Evolutionary conservation across 2,113 vertebrate genomes (phyloP), one percentile per base, ranked within the genome.

Genomic region (Sebastes fasciatus): DNA sequence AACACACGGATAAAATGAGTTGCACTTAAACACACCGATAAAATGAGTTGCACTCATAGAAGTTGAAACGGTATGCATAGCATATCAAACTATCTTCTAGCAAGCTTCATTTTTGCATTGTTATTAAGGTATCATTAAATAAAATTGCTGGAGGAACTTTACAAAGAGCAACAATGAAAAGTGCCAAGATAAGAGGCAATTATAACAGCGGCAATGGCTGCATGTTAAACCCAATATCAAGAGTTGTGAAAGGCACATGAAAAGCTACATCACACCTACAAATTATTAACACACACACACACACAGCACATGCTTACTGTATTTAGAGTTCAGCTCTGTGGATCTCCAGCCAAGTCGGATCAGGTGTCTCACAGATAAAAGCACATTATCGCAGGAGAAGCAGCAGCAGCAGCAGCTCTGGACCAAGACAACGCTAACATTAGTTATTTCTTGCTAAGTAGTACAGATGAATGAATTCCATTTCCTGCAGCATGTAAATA

Each of bases 231-330:
- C 55, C 84, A 64, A 61, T 23, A 14, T 67, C 34, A 77, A 34
- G 42, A 81, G 68, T 19, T 71, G 26, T 55, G 58, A 83, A 84
- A 57, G 19, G 46, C 34, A 77, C 9, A 74, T 34, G 40, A 70
- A 64, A 58, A 68, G 43, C 45, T 61, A 63, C 55, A 79, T 66
- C 54, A 77, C n/a, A 79, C 71, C 78, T 45, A 66, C 2, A 82
- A 67, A 83, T 84, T 65, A 69, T 54, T 60, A 64, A 80, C 72
- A 74, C 74, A 60, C 79, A 80, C 51, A 82, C 48, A 87, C 73
- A 82, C 68, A 84, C 48, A 86, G 49, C 72, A 88, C 68, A 84
- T 54, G 78, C 93, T 93, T 93, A 92, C 94, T 91, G 93, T 90
- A 88, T 86, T 84, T 69, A 71, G 88, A 88, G 70, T 63, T 85